phyloP scores from a whole-genome alignment of 2,797 vertebrate species.

The Falco naumanni region DNA sequence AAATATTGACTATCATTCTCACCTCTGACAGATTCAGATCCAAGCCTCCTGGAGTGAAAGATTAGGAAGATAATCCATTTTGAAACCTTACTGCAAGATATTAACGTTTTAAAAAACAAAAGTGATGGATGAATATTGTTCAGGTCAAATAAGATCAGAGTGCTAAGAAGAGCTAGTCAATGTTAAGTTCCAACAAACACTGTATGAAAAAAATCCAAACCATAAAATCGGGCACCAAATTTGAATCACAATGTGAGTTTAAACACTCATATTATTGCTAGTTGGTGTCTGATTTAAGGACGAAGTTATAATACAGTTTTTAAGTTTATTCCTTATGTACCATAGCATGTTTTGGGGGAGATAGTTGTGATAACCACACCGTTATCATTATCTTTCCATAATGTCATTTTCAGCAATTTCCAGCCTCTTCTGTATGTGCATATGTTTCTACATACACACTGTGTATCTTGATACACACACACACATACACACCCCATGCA shows the following conservation, averaged over 20 bases:
- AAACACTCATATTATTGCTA: neutral
- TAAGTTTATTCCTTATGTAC: neutral
- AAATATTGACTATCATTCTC: conserved; percentile 29
- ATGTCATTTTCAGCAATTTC: neutral
- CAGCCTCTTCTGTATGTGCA: neutral
- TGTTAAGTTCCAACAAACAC: neutral
- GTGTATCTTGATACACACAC: neutral
- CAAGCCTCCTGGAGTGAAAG: conserved; percentile 27
- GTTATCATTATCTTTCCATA: neutral
- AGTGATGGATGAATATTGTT: conserved; percentile 52
- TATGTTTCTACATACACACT: neutral
- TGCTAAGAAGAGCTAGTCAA: neutral
- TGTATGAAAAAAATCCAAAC: neutral
- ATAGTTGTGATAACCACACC: neutral
- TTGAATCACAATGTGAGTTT: neutral
- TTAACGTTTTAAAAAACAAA: conserved; percentile 55
- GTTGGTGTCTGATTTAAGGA: neutral
- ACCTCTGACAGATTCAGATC: conserved; percentile 12
- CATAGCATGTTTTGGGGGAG: neutral
- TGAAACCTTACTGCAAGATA: conserved; percentile 39
- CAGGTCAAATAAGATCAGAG: conserved; percentile 22
- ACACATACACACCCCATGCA: neutral
- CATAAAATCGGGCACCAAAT: neutral
- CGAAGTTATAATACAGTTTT: neutral
- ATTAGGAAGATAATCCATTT: conserved; percentile 48